Conservation (phyloP, 2,888 invertebrate species). For the Acanthosepion pharaonis region DNA sequence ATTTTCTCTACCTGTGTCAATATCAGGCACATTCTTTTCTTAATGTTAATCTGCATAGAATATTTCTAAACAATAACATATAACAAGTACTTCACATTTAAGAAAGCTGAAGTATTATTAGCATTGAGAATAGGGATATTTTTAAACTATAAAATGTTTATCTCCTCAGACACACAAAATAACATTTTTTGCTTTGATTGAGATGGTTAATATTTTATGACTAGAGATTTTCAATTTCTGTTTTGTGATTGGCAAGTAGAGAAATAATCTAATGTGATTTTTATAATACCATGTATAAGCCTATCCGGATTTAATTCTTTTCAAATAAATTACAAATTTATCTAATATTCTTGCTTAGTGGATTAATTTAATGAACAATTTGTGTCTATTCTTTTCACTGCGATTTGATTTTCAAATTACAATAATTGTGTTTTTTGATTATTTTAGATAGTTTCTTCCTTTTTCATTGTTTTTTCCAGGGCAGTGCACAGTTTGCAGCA, state of each 20-base stretch:
- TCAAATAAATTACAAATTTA: too few species aligned
- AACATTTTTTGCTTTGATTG: too few species aligned
- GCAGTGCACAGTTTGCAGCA: conserved; percentile 50
- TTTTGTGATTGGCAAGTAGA: too few species aligned
- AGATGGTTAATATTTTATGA: too few species aligned
- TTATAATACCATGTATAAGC: too few species aligned
- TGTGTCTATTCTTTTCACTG: not conserved
- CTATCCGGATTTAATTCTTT: too few species aligned
- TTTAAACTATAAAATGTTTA: not conserved
- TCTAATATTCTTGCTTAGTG: too few species aligned
- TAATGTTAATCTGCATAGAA: not conserved
- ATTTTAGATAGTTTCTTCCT: too few species aligned
- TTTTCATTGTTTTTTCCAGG: not conserved
- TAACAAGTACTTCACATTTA: not conserved
- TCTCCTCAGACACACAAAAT: not conserved
- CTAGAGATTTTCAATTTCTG: too few species aligned
- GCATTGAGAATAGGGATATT: too few species aligned
- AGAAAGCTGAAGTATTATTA: not conserved
- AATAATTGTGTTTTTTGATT: not conserved
- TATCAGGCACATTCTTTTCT: not conserved
- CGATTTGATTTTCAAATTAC: not conserved
- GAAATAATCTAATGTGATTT: too few species aligned
- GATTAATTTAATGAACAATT: not conserved
- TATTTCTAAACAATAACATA: not conserved
- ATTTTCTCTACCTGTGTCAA: too few species aligned